Conservation (phyloP, 2,888 invertebrate genomes). For the Atrina japonica region DNA sequence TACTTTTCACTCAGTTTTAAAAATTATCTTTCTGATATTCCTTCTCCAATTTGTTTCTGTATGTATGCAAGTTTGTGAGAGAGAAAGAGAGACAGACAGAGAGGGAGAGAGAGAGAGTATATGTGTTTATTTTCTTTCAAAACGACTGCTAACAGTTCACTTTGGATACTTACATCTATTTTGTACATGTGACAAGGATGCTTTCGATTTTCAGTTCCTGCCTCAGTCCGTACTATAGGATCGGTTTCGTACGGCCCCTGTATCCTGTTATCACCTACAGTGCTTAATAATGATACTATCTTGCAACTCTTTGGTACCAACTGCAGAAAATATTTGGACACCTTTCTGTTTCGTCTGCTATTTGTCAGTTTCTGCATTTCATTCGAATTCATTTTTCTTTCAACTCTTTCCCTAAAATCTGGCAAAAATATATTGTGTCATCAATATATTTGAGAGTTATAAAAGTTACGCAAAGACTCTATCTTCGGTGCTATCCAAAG, state of each 20-base stretch:
- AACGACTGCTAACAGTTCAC: too few species aligned
- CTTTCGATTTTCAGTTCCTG: constrained; percentile 4
- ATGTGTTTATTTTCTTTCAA: too few species aligned
- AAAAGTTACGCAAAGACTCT: too few species aligned
- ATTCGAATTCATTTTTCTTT: not conserved
- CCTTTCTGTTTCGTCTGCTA: constrained; percentile 2
- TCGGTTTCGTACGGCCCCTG: constrained; percentile 8
- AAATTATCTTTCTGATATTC: too few species aligned
- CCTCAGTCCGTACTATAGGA: not conserved
- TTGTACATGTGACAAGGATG: constrained; percentile 24
- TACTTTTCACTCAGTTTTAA: too few species aligned
- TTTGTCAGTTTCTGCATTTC: constrained; percentile 17
- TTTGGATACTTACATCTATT: constrained; percentile 26
- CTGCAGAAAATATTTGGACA: constrained; percentile 18
- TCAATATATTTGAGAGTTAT: too few species aligned
- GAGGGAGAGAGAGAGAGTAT: too few species aligned
- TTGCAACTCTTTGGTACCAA: constrained; percentile 28
- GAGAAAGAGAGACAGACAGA: too few species aligned
- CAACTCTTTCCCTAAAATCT: constrained; percentile 24
- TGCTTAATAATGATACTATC: not conserved
- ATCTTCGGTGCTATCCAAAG: too few species aligned
- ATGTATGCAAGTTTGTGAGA: too few species aligned
- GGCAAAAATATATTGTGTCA: not conserved
- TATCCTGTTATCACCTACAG: constrained; percentile 22
- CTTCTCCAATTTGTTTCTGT: too few species aligned